These are phyloP conservation scores for Pampusana beccarii DNA, from an alignment of 2,113 vertebrate species.

Conservation along the genomic window DNA sequence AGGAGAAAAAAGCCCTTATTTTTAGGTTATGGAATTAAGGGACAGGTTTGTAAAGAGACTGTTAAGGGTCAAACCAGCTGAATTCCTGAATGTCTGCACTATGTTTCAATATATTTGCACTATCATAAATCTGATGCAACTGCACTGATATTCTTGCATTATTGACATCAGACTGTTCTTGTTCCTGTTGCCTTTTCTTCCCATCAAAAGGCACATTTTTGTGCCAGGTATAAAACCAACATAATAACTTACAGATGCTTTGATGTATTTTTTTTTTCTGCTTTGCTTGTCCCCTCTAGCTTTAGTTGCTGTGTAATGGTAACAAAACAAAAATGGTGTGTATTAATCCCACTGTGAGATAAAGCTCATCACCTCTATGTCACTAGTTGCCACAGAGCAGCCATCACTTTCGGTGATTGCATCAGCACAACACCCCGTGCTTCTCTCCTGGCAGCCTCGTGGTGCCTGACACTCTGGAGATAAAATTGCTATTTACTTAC, in stretches of 20 bases:
- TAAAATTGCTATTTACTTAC: neutral
- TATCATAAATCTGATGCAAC: neutral
- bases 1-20: neutral
- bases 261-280: neutral
- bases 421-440: fast-evolving
- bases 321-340: neutral
- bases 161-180: neutral
- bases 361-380: neutral
- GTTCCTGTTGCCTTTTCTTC: neutral
- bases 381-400: neutral
- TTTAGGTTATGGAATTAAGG: neutral
- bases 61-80: fast-evolving
- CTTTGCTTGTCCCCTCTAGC: neutral
- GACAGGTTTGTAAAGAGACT: neutral
- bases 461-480: neutral
- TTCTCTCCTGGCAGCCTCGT: fast-evolving
- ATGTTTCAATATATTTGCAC: neutral
- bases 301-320: neutral
- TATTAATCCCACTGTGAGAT: neutral
- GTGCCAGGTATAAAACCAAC: neutral
- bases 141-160: neutral
- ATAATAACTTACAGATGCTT: neutral
- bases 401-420: neutral
- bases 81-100: neutral
- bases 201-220: neutral